A percentile compares a stretch with the other conserved stretches of the same genome.
Conservation (phyloP, 2,113 vertebrate genomes). For the Himantopus leucocephalus region DNA sequence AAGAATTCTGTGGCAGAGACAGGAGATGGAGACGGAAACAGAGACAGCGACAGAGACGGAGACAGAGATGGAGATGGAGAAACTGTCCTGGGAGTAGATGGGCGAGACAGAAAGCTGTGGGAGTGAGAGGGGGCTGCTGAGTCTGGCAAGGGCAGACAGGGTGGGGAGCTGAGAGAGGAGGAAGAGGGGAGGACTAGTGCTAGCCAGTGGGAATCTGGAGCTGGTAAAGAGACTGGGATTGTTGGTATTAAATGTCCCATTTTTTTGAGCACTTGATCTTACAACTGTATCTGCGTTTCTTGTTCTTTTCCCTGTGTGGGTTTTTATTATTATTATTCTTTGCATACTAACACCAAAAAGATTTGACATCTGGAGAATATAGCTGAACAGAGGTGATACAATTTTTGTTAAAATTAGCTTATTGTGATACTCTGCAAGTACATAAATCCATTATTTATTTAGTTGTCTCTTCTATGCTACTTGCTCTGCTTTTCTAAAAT, state of each 20-base stretch:
- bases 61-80: not conserved
- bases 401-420: not conserved
- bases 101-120: not conserved
- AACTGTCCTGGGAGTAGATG: not conserved
- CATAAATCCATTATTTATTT: not conserved
- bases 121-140: not conserved
- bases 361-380: not conserved
- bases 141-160: not conserved
- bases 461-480: not conserved
- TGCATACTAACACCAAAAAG: not conserved
- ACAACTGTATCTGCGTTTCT: not conserved
- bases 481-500: not conserved
- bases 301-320: not conserved
- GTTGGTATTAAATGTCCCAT: not conserved
- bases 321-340: not conserved
- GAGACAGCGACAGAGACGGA: not conserved
- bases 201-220: not conserved
- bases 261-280: not conserved
- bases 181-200: no score
- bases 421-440: not conserved
- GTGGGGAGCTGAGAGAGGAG: not conserved
- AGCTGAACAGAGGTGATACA: not conserved
- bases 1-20: not conserved
- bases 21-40: not conserved
- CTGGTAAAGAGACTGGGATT: not conserved